A percentile compares a stretch with the other conserved stretches of the same genome.
Evolutionary conservation across 2,113 vertebrate genomes (phyloP).

Genomic region (rabbit (Oryctolagus cuniculus)): mOryCun1.1 NC_091445.1:78334501-78335000

Average conservation of each 20-base stretch:
- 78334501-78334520: too few relatives aligned
- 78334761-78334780: not conserved
- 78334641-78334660: slow-evolving; percentile 57
- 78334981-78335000: not conserved
- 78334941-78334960: not conserved
- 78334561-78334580: slow-evolving; percentile 50
- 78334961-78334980: not conserved
- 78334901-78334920: not conserved
- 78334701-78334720: slow-evolving; percentile 51
- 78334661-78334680: not conserved
- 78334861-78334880: not conserved
- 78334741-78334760: not conserved
- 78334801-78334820: not conserved
- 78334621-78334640: slow-evolving; percentile 30
- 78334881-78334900: not conserved
- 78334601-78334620: slow-evolving; percentile 20
- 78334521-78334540: not conserved
- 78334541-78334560: not conserved
- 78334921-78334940: slow-evolving; percentile 11
- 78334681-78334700: slow-evolving; percentile 39
- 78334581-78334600: slow-evolving; percentile 55
- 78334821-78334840: not conserved
- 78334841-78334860: not conserved
- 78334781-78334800: slow-evolving; percentile 10
- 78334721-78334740: slow-evolving; percentile 25